Conservation (phyloP, 1,140 invertebrate species). For the Cotesia glomerata region DNA sequence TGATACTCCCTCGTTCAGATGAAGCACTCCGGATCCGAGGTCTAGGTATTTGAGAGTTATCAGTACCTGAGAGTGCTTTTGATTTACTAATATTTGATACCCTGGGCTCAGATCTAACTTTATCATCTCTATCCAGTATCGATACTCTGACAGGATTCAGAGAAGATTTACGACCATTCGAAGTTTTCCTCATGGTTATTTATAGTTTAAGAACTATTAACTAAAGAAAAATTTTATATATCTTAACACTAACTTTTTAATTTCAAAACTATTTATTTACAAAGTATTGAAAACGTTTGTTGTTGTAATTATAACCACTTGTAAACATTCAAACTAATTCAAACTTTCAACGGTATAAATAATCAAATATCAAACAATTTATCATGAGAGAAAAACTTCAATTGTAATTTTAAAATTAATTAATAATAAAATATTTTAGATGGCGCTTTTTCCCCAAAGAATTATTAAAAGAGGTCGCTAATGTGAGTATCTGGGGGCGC, state of each 20-base stretch:
- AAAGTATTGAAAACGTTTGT: neutral
- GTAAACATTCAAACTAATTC: no score
- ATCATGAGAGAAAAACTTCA: no score
- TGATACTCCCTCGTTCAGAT: slow-evolving; percentile 39
- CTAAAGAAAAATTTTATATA: neutral
- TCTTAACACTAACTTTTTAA: no score
- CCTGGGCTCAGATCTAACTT: slow-evolving; percentile 33
- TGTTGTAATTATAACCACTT: no score
- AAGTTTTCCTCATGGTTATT: slow-evolving; percentile 15
- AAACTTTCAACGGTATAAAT: no score
- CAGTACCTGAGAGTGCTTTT: slow-evolving; percentile 27
- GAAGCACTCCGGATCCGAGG: slow-evolving; percentile 44
- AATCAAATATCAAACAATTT: no score
- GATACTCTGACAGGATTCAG: slow-evolving; percentile 43
- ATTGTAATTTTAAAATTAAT: no score
- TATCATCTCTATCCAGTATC: slow-evolving; percentile 41
- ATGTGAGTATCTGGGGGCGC: no score
- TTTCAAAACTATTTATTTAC: no score
- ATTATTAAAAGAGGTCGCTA: no score
- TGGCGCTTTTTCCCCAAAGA: no score
- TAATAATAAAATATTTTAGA: no score
- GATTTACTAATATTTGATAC: slow-evolving; percentile 32
- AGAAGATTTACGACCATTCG: slow-evolving; percentile 41
- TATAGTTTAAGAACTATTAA: neutral
- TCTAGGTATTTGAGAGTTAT: slow-evolving; percentile 47